A percentile compares a stretch with the other conserved stretches of the same genome.
Conservation (phyloP, 2,888 invertebrate species). For the Pinctada fucata region DNA sequence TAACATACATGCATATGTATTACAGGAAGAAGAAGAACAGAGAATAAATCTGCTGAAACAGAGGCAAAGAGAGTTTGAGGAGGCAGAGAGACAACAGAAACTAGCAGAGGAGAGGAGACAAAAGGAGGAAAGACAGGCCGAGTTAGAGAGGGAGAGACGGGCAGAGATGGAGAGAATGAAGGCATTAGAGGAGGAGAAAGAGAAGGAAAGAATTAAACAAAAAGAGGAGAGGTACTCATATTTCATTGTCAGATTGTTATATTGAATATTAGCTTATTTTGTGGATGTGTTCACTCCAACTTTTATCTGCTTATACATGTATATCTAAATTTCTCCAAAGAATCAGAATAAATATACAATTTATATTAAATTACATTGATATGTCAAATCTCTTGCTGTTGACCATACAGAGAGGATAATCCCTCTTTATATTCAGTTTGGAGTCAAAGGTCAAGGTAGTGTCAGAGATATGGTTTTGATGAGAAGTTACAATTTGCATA, state of each 20-base stretch:
- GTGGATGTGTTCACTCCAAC: too few relatives aligned
- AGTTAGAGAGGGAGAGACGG: slow-evolving; percentile 49
- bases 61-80: slow-evolving; percentile 56
- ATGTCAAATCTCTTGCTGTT: too few relatives aligned
- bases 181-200: slow-evolving; percentile 51
- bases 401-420: too few relatives aligned
- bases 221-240: slow-evolving; percentile 49
- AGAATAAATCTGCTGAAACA: slow-evolving; percentile 48
- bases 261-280: not conserved
- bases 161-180: slow-evolving; percentile 46
- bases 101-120: slow-evolving; percentile 53
- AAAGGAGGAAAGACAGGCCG: slow-evolving; percentile 51
- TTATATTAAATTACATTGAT: too few relatives aligned
- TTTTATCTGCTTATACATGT: too few relatives aligned
- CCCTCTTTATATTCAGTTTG: too few relatives aligned
- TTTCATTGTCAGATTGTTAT: not conserved
- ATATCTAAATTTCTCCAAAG: too few relatives aligned
- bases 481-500: too few relatives aligned
- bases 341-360: too few relatives aligned
- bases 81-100: slow-evolving; percentile 49
- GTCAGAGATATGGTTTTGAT: too few relatives aligned
- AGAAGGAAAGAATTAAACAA: slow-evolving; percentile 43
- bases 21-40: slow-evolving; percentile 56
- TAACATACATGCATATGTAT: not conserved
- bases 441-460: too few relatives aligned